Evolutionary conservation across 1,140 invertebrate species (phyloP).

Genomic region (Bradysia coprophila): DNA sequence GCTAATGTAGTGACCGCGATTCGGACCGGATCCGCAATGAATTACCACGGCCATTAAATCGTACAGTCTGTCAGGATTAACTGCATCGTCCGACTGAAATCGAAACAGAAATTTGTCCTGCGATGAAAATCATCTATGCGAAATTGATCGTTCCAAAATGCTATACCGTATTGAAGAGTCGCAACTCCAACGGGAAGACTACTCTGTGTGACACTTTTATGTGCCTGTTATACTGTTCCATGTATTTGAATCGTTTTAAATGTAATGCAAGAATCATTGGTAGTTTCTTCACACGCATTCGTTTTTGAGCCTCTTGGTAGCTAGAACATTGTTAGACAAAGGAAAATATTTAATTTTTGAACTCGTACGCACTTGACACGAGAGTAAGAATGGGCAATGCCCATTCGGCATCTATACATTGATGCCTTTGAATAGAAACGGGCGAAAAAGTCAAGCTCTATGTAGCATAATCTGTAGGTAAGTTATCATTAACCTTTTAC

Average conservation of each 20-base stretch:
- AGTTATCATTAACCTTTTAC: too few relatives aligned
- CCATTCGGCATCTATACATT: too few relatives aligned
- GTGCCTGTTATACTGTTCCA: constrained; percentile 95
- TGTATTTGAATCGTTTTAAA: constrained; percentile 97
- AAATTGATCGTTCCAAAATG: too few relatives aligned
- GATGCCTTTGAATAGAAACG: too few relatives aligned
- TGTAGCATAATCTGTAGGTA: too few relatives aligned
- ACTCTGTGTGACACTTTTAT: constrained; percentile 98
- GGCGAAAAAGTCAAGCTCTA: too few relatives aligned
- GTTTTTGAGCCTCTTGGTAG: constrained; percentile 95
- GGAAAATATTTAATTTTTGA: too few relatives aligned
- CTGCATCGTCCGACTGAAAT: constrained; percentile 86
- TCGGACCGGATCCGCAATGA: constrained; percentile 97
- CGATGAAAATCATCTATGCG: too few relatives aligned
- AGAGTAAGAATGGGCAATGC: too few relatives aligned
- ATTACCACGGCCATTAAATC: constrained; percentile 98
- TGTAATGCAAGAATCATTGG: constrained; percentile 95
- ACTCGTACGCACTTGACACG: too few relatives aligned
- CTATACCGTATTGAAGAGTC: constrained; percentile 94
- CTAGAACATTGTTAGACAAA: too few relatives aligned
- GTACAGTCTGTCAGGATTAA: constrained; percentile 93
- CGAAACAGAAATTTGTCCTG: constrained; percentile 9
- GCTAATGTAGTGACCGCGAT: constrained; percentile 98
- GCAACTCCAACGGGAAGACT: constrained; percentile 92
- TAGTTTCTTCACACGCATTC: constrained; percentile 96